phyloP scores from a whole-genome alignment of 2,113 vertebrate genomes.

The Opisthocomus hoazin region DNA sequence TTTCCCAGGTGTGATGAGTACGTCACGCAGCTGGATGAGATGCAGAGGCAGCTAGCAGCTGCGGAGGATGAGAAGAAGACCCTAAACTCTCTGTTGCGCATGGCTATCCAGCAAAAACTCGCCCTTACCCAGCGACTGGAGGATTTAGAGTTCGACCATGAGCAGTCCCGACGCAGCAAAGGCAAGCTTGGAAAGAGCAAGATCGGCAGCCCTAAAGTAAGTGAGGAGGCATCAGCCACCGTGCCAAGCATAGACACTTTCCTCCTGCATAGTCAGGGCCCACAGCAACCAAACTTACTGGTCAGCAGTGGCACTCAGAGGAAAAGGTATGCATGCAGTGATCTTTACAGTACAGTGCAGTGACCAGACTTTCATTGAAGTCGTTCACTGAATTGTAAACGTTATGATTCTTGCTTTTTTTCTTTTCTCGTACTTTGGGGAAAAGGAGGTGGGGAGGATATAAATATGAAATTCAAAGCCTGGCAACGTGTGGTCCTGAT shows the following conservation, averaged over 20 bases:
- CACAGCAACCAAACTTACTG: constrained; percentile 75
- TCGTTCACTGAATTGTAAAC: constrained; percentile 48
- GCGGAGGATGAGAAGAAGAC: constrained; percentile 99
- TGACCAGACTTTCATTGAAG: constrained; percentile 67
- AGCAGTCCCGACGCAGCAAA: constrained; percentile 90
- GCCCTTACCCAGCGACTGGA: constrained; percentile 95
- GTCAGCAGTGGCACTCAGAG: constrained; percentile 78
- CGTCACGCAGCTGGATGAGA: constrained; percentile 94
- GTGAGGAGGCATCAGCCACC: constrained; percentile 77
- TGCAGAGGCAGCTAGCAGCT: constrained; percentile 97
- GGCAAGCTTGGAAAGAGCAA: constrained; percentile 90
- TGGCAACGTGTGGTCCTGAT: constrained; percentile 28
- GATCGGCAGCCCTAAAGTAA: constrained; percentile 98
- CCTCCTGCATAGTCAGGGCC: constrained; percentile 77
- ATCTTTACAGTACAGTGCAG: constrained; percentile 73
- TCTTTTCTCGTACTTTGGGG: not conserved
- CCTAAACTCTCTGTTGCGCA: constrained; percentile 92
- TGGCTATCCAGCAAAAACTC: constrained; percentile 99
- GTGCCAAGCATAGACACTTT: constrained; percentile 79
- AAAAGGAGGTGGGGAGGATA: constrained; percentile 33
- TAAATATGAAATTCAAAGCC: constrained; percentile 36
- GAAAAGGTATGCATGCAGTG: constrained; percentile 78
- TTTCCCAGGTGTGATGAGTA: constrained; percentile 93
- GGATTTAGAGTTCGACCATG: constrained; percentile 97
- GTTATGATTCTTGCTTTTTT: not conserved